phyloP scores from a whole-genome alignment of 2,113 vertebrate genomes.

The Balaenoptera acutorostrata region DNA sequence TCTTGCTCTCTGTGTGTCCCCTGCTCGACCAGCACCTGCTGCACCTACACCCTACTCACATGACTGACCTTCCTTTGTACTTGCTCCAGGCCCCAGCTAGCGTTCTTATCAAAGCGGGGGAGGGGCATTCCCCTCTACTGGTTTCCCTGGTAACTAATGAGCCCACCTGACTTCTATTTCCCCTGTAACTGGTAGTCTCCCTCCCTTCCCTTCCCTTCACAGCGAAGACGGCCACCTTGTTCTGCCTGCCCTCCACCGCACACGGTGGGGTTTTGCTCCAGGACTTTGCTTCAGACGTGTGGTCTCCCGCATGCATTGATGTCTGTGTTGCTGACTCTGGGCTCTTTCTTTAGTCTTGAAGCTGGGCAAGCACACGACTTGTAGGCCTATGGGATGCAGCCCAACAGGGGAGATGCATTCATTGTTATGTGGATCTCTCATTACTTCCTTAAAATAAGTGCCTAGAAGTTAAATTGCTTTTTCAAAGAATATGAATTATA shows the following conservation, averaged over 20 bases:
- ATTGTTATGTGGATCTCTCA: background rate
- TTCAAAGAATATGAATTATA: background rate
- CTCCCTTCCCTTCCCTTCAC: rapidly evolving
- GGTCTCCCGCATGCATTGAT: background rate
- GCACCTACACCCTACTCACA: background rate
- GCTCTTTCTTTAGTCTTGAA: background rate
- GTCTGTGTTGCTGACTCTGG: background rate
- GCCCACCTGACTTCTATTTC: background rate
- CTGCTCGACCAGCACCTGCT: too few species aligned
- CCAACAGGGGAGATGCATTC: background rate
- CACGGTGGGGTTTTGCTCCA: background rate
- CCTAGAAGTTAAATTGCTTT: background rate
- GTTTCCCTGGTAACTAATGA: background rate
- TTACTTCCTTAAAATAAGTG: background rate
- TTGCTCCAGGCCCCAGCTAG: background rate
- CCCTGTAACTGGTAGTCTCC: background rate
- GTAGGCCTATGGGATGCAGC: background rate
- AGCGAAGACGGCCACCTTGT: background rate
- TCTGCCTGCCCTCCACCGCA: background rate
- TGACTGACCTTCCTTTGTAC: background rate
- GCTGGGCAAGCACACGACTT: background rate
- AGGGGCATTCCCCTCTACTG: background rate
- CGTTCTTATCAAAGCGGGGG: background rate
- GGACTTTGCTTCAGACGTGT: background rate
- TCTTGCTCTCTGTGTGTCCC: background rate